Evolutionary conservation across 2,797 vertebrate species (phyloP), one percentile per base, ranked within the genome.

Genomic region (Bufotes viridis): DNA sequence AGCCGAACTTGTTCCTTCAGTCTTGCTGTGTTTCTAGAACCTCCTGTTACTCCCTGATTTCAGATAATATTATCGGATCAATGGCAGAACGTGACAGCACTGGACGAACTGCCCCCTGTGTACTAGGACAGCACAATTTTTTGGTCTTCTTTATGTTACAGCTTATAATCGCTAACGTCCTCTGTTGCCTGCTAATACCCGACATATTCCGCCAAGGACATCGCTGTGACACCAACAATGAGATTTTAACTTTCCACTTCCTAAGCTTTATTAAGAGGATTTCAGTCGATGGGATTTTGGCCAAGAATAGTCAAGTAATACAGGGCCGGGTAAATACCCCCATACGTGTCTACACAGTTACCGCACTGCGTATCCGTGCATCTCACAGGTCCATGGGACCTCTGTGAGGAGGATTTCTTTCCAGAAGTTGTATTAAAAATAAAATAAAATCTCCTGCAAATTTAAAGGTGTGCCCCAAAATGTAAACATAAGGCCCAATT

Each of bases 251-350:
- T 75, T 42, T 84, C 26, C 55, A 42, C 82, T 34, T 72, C 53
- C n/a, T 85, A 85, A 85, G 58, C 84, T 85, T 65, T 26, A 53
- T 85, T 75, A 85, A 85, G 84, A 78, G 72, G 84, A 85, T 85
- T 85, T 78, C 9, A 55, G 42, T 78, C 72, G 29, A 85, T 78
- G n/a, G 84, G 84, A 78, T 85, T 78, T 67, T n/a, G 74, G 57
- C 72, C 60, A 24, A 65, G 84, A 85, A 85, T 85, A 78, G 74
- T 67, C 34, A 15, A 20, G 63, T 83, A 82, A 82, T 67, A 82
- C 81, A 69, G 17, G 17, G 81, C 26, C 65, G 26, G 15, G 49
- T 26, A 51, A 26, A 82, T 55, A 55, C 81, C n/a, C 81, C 42
- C 9, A 63, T 34, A 15, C 11, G 63, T 82, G n/a, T 69, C 18